Conservation (phyloP, 92 coral and sea anemone species). For the Zoanthus gigantus region DNA sequence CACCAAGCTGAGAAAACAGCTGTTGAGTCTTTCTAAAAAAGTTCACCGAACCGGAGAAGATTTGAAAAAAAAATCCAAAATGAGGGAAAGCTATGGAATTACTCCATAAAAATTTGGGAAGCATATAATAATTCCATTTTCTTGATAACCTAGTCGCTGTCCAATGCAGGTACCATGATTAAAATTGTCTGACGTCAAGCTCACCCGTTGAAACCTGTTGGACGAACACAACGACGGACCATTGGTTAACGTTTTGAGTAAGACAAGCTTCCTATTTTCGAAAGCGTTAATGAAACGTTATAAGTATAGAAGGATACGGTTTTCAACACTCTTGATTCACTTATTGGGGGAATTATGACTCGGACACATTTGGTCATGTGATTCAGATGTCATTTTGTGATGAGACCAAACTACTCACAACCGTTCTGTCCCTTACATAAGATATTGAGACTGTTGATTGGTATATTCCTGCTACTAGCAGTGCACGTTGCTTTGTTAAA, state of each 20-base stretch:
- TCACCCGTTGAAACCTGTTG: slow-evolving; percentile 39
- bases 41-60: too few relatives aligned
- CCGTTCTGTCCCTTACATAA: background rate
- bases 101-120: too few relatives aligned
- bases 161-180: background rate
- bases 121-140: too few relatives aligned
- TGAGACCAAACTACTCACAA: slow-evolving; percentile 10
- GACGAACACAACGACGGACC: background rate
- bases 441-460: background rate
- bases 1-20: too few relatives aligned
- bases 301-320: too few relatives aligned
- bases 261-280: background rate
- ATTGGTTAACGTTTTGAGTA: background rate
- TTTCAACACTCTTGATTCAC: background rate
- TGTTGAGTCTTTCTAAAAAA: too few relatives aligned
- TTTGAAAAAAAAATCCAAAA: too few relatives aligned
- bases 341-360: background rate
- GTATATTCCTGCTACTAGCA: background rate
- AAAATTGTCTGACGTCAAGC: slow-evolving; percentile 22
- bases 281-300: background rate
- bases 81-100: too few relatives aligned
- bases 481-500: slow-evolving; percentile 39
- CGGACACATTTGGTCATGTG: background rate
- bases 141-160: too few relatives aligned
- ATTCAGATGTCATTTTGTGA: background rate